These are phyloP conservation scores for Temnothorax longispinosus DNA, from an alignment of 1,140 invertebrate species.

Conservation along the genomic window DNA sequence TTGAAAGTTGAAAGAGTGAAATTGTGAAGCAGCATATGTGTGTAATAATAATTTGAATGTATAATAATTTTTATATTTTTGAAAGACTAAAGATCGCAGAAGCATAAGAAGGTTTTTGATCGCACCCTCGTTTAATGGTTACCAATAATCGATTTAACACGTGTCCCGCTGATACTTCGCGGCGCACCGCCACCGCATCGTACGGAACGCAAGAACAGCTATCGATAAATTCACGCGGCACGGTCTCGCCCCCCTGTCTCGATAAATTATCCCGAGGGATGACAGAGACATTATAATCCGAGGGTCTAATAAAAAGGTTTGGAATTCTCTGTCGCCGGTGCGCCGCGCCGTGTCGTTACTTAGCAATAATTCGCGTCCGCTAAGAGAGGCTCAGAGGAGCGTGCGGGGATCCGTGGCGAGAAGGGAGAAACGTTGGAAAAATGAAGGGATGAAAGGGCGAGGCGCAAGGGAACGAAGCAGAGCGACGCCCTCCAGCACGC, in stretches of 20 bases:
- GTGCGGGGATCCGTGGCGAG: neutral
- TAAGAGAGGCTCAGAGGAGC: neutral
- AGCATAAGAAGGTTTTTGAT: neutral
- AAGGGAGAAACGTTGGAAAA: neutral
- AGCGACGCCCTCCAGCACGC: neutral
- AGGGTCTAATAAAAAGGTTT: constrained; percentile 71
- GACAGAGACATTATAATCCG: constrained; percentile 79
- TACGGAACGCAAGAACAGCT: constrained; percentile 64
- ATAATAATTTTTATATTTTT: neutral
- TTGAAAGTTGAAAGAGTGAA: neutral
- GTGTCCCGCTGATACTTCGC: constrained; percentile 70
- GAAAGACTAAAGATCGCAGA: neutral
- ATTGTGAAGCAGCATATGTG: neutral
- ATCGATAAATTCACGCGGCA: constrained; percentile 73
- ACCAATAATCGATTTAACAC: constrained; percentile 63
- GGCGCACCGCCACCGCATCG: constrained; percentile 62
- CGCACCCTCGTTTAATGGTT: constrained; percentile 33
- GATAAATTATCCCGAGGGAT: constrained; percentile 77
- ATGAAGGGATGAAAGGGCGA: neutral
- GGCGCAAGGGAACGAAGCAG: neutral
- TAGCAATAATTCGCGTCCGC: constrained; percentile 73
- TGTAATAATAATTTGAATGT: neutral
- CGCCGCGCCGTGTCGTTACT: constrained; percentile 58
- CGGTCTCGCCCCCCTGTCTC: constrained; percentile 46
- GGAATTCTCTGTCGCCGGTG: constrained; percentile 26